These are phyloP conservation scores for Poecilobothrus nobilitatus DNA, from an alignment of 2,888 invertebrate genomes.

Conservation along the genomic window DNA sequence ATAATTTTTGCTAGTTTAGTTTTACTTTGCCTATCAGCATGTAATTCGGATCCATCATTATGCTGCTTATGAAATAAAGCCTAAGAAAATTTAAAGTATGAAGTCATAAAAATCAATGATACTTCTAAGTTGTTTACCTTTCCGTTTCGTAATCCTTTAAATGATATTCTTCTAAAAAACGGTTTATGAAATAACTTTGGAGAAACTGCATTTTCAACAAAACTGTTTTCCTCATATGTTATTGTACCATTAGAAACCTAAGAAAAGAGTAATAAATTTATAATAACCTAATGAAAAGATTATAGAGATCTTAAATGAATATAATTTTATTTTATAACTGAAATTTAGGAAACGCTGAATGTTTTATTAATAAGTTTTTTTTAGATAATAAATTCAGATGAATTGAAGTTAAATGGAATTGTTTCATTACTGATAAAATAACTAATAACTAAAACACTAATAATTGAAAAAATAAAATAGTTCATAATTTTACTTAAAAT, in stretches of 20 bases:
- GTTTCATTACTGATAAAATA: too few species aligned
- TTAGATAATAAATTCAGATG: too few species aligned
- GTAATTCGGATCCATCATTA: slow-evolving; percentile 59
- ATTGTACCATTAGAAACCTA: slow-evolving; percentile 34
- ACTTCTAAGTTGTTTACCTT: slow-evolving; percentile 48
- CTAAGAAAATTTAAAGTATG: slow-evolving; percentile 40
- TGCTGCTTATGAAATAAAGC: slow-evolving; percentile 84
- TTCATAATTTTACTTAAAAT: too few species aligned
- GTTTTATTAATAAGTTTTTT: too few species aligned
- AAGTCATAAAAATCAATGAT: slow-evolving; percentile 22
- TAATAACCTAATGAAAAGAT: too few species aligned
- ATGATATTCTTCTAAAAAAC: slow-evolving; percentile 77
- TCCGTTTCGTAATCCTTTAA: slow-evolving; percentile 76
- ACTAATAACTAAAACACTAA: too few species aligned
- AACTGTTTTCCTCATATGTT: slow-evolving; percentile 54
- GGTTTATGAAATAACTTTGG: slow-evolving; percentile 75
- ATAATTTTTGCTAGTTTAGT: slow-evolving; percentile 84
- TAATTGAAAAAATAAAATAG: too few species aligned
- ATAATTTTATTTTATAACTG: too few species aligned
- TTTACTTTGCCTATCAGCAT: slow-evolving; percentile 65
- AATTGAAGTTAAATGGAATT: too few species aligned
- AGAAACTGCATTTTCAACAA: slow-evolving; percentile 69
- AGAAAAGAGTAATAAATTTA: slow-evolving; percentile 14
- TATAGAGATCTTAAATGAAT: too few species aligned
- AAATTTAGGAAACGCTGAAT: too few species aligned